Evolutionary conservation across 2,113 vertebrate genomes (phyloP).

Genomic region (Pseudorasbora parva): DNA sequence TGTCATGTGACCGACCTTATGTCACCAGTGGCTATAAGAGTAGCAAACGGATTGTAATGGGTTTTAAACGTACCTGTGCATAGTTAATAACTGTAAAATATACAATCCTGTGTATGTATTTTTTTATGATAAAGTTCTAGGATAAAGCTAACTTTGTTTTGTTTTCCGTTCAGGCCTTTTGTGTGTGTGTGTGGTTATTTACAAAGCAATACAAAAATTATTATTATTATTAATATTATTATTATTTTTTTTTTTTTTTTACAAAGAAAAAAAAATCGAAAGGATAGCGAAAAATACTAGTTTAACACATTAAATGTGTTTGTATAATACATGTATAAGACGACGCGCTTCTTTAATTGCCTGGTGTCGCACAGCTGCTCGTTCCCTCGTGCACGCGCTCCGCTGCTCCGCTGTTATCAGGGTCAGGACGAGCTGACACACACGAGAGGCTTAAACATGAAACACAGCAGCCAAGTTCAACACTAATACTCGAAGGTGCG

Average conservation of each 20-base stretch:
- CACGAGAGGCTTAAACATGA: slow-evolving; percentile 73
- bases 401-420: slow-evolving; percentile 58
- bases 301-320: not conserved
- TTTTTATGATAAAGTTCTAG: not conserved
- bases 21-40: not conserved
- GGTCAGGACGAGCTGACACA: slow-evolving; percentile 65
- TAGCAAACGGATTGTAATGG: not conserved
- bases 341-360: not conserved
- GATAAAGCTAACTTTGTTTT: too few relatives aligned
- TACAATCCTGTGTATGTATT: not conserved
- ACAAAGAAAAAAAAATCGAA: not conserved
- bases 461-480: slow-evolving; percentile 72
- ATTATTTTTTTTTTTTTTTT: not conserved
- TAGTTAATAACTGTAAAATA: not conserved
- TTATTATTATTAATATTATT: too few relatives aligned
- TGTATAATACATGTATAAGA: not conserved
- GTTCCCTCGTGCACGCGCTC: slow-evolving; percentile 2
- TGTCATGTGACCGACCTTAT: slow-evolving; percentile 1
- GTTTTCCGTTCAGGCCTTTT: too few relatives aligned
- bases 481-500: slow-evolving; percentile 65
- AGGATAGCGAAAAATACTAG: not conserved
- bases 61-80: not conserved
- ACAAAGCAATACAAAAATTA: too few relatives aligned
- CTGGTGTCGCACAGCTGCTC: not conserved
- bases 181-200: too few relatives aligned